Percentiles rank a stretch among this genome's conserved stretches.
phyloP scores from a whole-genome alignment of 2,888 invertebrate species.

The Formica aserva region DNA sequence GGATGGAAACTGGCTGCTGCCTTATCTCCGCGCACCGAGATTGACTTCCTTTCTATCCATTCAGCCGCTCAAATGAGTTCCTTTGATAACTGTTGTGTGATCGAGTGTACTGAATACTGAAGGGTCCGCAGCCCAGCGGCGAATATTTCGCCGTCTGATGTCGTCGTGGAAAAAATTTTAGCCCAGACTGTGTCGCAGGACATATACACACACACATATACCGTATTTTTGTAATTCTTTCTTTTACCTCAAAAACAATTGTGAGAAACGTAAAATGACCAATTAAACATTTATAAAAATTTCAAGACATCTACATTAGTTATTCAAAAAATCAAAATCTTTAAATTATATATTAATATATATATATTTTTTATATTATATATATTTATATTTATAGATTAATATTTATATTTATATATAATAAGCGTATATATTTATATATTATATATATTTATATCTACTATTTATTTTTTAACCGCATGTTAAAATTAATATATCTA shows the following conservation, averaged over 20 bases:
- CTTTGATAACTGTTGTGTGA: constrained; percentile 86
- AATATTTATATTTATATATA: background rate
- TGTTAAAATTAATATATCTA: background rate
- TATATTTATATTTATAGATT: background rate
- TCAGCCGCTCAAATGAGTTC: constrained; percentile 85
- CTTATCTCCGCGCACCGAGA: constrained; percentile 85
- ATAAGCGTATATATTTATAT: background rate
- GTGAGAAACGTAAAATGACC: too few relatives aligned
- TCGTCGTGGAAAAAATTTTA: constrained; percentile 57
- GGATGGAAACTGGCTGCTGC: constrained; percentile 70
- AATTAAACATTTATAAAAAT: background rate
- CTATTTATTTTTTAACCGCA: background rate
- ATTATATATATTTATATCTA: background rate
- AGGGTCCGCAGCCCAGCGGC: constrained; percentile 81
- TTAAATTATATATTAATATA: background rate
- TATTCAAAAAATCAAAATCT: background rate
- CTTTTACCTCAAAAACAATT: background rate
- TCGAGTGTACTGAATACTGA: constrained; percentile 85
- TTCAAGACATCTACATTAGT: background rate
- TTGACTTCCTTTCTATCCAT: constrained; percentile 85
- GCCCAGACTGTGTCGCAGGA: constrained; percentile 60
- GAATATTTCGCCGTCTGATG: constrained; percentile 71
- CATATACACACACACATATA: background rate
- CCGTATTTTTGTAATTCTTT: constrained; percentile 54
- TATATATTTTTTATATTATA: too few relatives aligned